Percentiles rank a stretch among this genome's conserved stretches.
Evolutionary conservation across 2,797 vertebrate genomes (phyloP).

Genomic region (Rhinichthys osculus): DNA sequence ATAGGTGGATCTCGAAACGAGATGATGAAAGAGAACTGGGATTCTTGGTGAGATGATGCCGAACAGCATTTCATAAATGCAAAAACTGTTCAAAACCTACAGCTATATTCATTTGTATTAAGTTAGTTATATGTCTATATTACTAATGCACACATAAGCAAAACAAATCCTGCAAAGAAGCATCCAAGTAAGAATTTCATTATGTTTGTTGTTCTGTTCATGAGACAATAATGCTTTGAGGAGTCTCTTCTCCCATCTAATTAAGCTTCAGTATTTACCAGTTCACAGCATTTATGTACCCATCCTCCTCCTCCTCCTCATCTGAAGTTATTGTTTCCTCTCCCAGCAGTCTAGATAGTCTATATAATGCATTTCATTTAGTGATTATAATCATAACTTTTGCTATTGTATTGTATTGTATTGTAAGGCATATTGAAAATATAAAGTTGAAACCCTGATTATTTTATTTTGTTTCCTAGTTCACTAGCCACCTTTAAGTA

Average conservation of each 20-base stretch:
- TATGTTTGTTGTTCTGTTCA: not conserved
- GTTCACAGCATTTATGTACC: not conserved
- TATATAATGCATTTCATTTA: not conserved
- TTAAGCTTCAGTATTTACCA: not conserved
- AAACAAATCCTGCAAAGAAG: too few species aligned
- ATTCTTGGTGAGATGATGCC: not conserved
- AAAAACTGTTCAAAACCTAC: too few species aligned
- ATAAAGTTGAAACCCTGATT: not conserved
- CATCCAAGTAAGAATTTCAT: not conserved
- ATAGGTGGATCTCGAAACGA: too few species aligned
- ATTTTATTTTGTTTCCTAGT: not conserved
- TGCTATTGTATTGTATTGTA: not conserved
- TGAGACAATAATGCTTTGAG: not conserved
- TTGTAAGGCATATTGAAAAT: not conserved
- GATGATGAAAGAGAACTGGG: too few species aligned
- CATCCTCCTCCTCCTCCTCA: not conserved
- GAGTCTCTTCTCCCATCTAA: not conserved
- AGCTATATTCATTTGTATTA: too few species aligned
- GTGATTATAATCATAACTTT: not conserved
- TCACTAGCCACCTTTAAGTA: not conserved
- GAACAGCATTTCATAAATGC: not conserved
- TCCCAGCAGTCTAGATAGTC: too few species aligned
- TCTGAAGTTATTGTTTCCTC: not conserved
- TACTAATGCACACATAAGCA: not conserved
- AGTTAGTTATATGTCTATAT: not conserved